A percentile compares a stretch with the other conserved stretches of the same genome.
phyloP scores from a whole-genome alignment of 2,797 vertebrate genomes.

The Sebastes vulpes region DNA sequence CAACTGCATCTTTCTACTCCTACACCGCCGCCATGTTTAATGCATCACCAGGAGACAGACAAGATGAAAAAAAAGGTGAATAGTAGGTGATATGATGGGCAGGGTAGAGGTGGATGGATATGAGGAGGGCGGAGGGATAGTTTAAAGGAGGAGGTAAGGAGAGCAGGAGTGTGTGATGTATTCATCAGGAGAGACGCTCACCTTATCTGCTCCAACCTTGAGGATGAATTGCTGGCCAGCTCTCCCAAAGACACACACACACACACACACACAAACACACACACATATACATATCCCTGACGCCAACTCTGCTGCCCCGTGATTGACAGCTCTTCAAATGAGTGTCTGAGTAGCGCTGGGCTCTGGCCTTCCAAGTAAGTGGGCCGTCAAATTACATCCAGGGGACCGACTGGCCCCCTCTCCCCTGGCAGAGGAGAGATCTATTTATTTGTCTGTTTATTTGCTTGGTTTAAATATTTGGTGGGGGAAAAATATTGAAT shows the following conservation, averaged over 20 bases:
- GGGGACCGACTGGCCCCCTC: constrained; percentile 89
- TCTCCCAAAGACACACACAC: constrained; percentile 13
- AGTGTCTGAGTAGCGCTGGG: constrained; percentile 91
- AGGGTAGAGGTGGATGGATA: constrained; percentile 4
- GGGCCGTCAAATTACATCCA: constrained; percentile 94
- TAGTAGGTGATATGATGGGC: constrained; percentile 68
- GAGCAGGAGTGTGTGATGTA: constrained; percentile 75
- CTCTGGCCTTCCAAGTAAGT: constrained; percentile 94
- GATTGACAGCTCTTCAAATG: constrained; percentile 95
- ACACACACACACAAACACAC: constrained; percentile 46
- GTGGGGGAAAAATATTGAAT: constrained; percentile 92
- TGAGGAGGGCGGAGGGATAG: background rate
- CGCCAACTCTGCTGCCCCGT: constrained; percentile 75
- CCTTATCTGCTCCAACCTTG: constrained; percentile 86
- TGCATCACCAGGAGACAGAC: constrained; percentile 71
- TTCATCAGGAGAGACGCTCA: constrained; percentile 79
- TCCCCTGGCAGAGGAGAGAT: constrained; percentile 88
- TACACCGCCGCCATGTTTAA: constrained; percentile 86
- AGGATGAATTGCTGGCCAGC: constrained; percentile 73
- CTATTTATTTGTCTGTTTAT: constrained; percentile 93
- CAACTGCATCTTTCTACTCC: background rate
- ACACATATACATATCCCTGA: constrained; percentile 60
- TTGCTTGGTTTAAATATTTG: constrained; percentile 96
- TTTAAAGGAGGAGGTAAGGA: constrained; percentile 29
- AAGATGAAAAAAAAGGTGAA: constrained; percentile 55